Conservation (phyloP, 2,113 vertebrate genomes). For the Larimichthys polyactis region DNA sequence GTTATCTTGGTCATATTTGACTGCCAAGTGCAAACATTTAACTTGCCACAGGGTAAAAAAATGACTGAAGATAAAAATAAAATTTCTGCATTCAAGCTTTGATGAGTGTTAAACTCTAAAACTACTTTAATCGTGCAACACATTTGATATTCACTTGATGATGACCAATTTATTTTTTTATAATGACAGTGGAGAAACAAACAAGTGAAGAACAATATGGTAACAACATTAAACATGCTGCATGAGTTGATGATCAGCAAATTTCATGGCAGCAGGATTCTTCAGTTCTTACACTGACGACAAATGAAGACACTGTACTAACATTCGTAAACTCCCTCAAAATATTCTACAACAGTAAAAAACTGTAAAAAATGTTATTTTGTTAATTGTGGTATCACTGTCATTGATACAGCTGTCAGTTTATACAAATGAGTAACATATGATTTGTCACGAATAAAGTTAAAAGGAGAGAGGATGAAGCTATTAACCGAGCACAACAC, state of each 20-base stretch:
- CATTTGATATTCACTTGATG: neutral
- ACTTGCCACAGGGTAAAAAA: neutral
- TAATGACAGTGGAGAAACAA: neutral
- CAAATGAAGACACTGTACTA: neutral
- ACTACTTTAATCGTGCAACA: neutral
- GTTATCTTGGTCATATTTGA: neutral
- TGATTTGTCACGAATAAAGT: neutral
- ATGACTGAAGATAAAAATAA: neutral
- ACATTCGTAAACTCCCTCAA: neutral
- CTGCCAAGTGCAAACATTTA: neutral
- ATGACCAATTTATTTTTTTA: neutral
- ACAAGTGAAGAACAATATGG: neutral
- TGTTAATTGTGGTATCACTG: neutral
- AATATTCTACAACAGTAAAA: neutral
- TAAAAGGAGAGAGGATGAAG: neutral
- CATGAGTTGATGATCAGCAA: neutral
- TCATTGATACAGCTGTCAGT: no score
- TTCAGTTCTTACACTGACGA: neutral
- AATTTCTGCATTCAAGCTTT: neutral
- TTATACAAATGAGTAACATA: neutral
- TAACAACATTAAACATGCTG: neutral
- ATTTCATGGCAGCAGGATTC: neutral
- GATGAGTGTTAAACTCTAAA: neutral
- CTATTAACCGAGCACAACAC: neutral
- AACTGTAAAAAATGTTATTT: no score